Percentiles rank a stretch among this genome's conserved stretches.
Conservation (phyloP, 2,797 vertebrate species). For the Micrastur ruficollis region DNA sequence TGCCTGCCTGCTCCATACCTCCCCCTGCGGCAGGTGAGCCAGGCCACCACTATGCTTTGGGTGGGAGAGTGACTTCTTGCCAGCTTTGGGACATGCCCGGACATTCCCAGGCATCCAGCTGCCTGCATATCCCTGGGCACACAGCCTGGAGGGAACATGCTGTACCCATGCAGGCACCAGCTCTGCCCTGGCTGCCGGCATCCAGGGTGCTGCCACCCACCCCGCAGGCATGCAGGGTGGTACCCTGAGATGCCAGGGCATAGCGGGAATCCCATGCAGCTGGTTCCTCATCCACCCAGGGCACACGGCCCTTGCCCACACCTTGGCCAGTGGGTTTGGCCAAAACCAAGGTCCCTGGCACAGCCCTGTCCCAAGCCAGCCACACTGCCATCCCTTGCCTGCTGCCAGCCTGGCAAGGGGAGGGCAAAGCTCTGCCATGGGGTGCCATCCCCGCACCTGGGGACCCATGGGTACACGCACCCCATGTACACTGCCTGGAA, state of each 20-base stretch:
- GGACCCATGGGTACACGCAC: rapidly evolving
- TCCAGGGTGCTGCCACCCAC: background rate
- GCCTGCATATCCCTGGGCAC: background rate
- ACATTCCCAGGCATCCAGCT: background rate
- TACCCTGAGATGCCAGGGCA: background rate
- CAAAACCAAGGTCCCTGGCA: rapidly evolving
- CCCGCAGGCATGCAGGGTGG: background rate
- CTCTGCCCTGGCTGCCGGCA: background rate
- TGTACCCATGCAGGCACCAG: rapidly evolving
- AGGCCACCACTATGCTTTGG: background rate
- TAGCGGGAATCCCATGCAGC: background rate
- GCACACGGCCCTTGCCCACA: rapidly evolving
- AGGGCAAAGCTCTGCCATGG: background rate
- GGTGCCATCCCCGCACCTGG: rapidly evolving
- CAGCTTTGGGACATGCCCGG: background rate
- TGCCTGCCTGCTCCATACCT: background rate
- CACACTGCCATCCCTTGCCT: background rate
- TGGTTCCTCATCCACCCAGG: background rate
- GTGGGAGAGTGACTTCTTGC: background rate
- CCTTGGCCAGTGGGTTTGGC: background rate
- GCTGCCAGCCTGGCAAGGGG: background rate
- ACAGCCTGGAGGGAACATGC: rapidly evolving
- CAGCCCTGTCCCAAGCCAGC: no score
- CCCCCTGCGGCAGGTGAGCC: rapidly evolving
- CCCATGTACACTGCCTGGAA: background rate